These are phyloP conservation scores for Vespertilio murinus DNA, from an alignment of 2,797 vertebrate species.

Conservation along the genomic window DNA sequence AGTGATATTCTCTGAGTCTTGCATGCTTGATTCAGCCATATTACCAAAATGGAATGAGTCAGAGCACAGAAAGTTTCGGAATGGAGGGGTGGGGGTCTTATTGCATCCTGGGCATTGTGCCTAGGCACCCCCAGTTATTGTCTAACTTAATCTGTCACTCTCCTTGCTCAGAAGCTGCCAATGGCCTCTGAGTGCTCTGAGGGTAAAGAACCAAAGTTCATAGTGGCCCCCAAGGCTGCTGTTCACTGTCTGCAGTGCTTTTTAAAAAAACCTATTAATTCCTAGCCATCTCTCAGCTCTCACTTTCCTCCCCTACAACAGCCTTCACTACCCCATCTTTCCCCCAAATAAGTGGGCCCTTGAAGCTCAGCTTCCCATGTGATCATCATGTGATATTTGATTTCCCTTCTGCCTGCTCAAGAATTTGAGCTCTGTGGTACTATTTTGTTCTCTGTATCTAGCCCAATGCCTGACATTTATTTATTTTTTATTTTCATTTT, in stretches of 20 bases:
- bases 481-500: no score
- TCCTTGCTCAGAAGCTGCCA: not conserved
- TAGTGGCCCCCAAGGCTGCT: not conserved
- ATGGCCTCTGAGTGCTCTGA: conserved; percentile 25
- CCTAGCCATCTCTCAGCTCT: not conserved
- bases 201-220: conserved; percentile 33
- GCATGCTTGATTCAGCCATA: conserved; percentile 4
- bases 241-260: not conserved
- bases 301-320: not conserved
- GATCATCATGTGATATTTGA: not conserved
- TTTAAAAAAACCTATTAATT: not conserved
- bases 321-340: not conserved
- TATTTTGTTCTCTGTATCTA: not conserved
- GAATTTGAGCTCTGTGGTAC: not conserved
- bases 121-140: not conserved
- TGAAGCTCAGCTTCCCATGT: not conserved
- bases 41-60: conserved; percentile 54
- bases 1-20: not conserved
- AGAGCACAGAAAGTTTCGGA: conserved; percentile 43
- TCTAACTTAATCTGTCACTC: conserved; percentile 18
- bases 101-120: not conserved
- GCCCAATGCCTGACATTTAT: not conserved
- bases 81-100: conserved; percentile 27
- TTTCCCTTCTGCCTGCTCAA: not conserved
- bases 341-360: not conserved